Conservation (phyloP, 2,888 invertebrate genomes). For the Tetragnatha montana region DNA sequence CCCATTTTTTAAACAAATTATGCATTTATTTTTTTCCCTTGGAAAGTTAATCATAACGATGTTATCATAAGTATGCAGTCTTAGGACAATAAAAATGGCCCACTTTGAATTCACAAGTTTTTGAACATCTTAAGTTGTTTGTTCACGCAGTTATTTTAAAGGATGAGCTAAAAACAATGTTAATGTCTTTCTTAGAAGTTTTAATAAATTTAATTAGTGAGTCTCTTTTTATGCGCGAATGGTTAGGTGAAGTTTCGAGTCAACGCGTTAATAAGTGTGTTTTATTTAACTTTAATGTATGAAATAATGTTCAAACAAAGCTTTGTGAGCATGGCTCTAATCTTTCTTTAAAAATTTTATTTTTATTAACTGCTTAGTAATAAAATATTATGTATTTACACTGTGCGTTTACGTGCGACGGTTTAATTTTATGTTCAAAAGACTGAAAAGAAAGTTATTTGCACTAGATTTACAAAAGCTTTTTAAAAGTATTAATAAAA, state of each 20-base stretch:
- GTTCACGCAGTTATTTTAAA: not conserved
- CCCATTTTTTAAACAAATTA: not conserved
- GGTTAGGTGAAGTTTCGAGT: not conserved
- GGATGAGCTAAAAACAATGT: not conserved
- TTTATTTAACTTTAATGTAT: not conserved
- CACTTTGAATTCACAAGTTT: not conserved
- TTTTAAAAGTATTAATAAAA: no score
- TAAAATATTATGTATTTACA: no score
- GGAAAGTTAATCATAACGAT: conserved; percentile 14
- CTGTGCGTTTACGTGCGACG: no score
- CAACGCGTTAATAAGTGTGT: not conserved
- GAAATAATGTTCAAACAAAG: no score
- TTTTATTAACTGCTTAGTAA: no score
- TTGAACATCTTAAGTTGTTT: not conserved
- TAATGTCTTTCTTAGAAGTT: not conserved
- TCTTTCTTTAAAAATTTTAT: no score
- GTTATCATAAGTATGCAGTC: not conserved
- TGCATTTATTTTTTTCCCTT: not conserved
- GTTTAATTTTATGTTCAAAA: no score
- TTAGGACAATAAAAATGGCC: not conserved
- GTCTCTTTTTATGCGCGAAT: not conserved
- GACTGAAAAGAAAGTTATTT: no score
- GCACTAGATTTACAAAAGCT: no score
- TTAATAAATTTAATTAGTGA: not conserved
- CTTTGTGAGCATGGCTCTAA: no score